These are phyloP conservation scores for Candoia aspera DNA, from an alignment of 2,113 vertebrate genomes.

Conservation along the genomic window DNA sequence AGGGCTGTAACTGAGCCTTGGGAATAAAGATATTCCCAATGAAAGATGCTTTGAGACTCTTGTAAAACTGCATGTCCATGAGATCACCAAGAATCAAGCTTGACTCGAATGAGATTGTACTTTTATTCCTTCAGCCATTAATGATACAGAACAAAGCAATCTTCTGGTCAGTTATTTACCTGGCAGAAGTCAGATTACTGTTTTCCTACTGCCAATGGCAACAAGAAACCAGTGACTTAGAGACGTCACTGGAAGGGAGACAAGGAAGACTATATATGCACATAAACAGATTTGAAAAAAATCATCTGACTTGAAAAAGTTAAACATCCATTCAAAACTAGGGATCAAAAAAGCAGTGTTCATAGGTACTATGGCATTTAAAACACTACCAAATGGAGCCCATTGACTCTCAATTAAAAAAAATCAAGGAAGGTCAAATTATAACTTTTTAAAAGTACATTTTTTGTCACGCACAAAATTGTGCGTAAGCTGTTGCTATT, in stretches of 20 bases:
- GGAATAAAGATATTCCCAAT: neutral
- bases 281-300: neutral
- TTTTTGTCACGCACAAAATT: neutral
- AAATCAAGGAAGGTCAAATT: neutral
- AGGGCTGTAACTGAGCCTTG: neutral
- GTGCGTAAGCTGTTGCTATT: neutral
- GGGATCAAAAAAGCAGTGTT: neutral
- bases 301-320: neutral
- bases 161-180: neutral
- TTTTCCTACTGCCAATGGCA: neutral
- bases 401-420: too few species aligned
- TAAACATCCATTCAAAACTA: neutral
- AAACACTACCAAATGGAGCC: neutral
- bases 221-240: neutral
- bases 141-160: neutral
- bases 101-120: neutral
- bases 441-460: neutral
- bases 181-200: neutral
- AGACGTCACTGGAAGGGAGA: neutral
- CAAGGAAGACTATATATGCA: neutral
- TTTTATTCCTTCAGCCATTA: neutral
- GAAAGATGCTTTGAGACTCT: neutral
- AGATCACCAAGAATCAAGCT: neutral
- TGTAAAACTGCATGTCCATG: neutral
- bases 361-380: neutral